phyloP scores from a whole-genome alignment of 2,888 invertebrate genomes.

The Antheraea yamamai region DNA sequence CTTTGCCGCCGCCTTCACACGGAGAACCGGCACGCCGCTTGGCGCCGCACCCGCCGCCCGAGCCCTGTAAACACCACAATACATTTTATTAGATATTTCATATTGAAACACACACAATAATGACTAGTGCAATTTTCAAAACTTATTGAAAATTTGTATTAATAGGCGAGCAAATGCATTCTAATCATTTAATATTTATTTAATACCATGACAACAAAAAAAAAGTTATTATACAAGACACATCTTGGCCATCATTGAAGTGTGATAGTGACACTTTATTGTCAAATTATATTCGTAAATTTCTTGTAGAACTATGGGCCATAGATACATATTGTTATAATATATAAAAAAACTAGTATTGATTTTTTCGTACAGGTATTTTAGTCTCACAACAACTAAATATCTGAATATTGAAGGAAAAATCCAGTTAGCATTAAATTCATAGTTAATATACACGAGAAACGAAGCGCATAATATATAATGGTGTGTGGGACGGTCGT shows the following conservation, averaged over 20 bases:
- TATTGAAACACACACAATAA: neutral
- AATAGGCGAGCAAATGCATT: neutral
- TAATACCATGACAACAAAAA: conserved; percentile 13
- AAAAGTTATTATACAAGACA: conserved; percentile 1
- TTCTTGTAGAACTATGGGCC: neutral
- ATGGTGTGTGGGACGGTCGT: conserved; percentile 36
- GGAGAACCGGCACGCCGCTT: conserved; percentile 77
- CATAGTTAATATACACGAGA: neutral
- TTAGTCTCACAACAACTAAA: neutral
- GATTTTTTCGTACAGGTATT: neutral
- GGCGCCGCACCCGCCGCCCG: conserved; percentile 80
- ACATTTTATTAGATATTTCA: neutral
- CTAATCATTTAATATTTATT: neutral
- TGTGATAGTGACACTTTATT: conserved; percentile 17
- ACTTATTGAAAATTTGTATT: neutral
- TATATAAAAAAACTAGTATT: neutral
- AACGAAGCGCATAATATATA: conserved; percentile 22
- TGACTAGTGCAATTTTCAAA: neutral
- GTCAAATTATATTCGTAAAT: neutral
- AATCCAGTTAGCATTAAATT: conserved; percentile 13
- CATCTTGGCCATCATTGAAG: conserved; percentile 9
- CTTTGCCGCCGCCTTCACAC: conserved; percentile 79
- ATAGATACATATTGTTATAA: neutral
- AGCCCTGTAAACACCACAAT: conserved; percentile 68
- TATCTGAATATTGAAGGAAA: neutral